phyloP scores from a whole-genome alignment of 23 tunicate genomes.

The Trididemnum nubilum region DNA sequence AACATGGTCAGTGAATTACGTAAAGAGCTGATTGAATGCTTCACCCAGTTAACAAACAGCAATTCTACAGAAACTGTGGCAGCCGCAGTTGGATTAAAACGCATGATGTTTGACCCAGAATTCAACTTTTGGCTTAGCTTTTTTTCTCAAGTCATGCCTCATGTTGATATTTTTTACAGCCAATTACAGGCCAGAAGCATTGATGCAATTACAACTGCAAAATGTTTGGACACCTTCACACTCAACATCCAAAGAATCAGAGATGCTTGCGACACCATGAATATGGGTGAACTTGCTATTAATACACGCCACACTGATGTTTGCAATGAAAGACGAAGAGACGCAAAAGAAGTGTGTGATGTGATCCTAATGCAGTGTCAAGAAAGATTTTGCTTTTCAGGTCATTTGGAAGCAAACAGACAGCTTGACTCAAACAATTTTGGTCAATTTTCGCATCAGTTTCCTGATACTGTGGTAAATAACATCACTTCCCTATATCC shows the following conservation, averaged over 20 bases:
- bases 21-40: constrained; percentile 14
- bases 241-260: background rate
- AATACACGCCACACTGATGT: background rate
- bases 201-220: background rate
- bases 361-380: constrained; percentile 10
- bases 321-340: background rate
- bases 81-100: constrained; percentile 6
- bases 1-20: background rate
- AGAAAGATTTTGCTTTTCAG: constrained; percentile 12
- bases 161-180: constrained; percentile 22
- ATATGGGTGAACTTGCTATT: background rate
- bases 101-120: constrained; percentile 1
- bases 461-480: constrained; percentile 3
- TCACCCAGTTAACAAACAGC: background rate
- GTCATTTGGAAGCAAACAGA: constrained; percentile 20
- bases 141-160: constrained; percentile 33
- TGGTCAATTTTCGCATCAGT: background rate
- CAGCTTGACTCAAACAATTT: background rate
- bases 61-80: constrained; percentile 6
- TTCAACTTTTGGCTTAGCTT: constrained; percentile 26
- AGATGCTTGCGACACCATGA: background rate
- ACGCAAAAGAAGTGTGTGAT: constrained; percentile 20
- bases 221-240: constrained; percentile 1
- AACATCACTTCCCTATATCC: constrained; percentile 10
- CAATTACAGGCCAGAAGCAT: constrained; percentile 22